Evolutionary conservation across 2,797 vertebrate species (phyloP), one percentile per base, ranked within the genome.

Genomic region (Acanthurus leucopareius): DNA sequence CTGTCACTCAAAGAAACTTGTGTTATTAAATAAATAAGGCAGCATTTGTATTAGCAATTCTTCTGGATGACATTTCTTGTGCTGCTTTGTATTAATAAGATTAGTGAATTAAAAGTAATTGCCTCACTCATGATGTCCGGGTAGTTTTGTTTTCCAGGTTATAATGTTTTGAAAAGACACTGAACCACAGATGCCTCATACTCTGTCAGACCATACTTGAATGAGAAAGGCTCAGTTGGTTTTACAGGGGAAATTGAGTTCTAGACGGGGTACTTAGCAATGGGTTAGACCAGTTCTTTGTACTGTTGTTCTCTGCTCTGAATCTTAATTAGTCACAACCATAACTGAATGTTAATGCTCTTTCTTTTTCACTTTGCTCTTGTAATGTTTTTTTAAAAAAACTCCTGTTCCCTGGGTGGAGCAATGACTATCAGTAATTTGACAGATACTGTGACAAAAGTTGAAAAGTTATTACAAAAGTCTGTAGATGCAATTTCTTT

Each of bases 261-360:
- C 20, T 28, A 13, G 47, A 14, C 4, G 2, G 19, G 40, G 40
- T 10, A 45, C 58, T 79, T n/a, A 58, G 48, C 49, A 49, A 44
- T 68, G 48, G 20, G 60, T 54, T 53, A 4, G 17, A 77, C 20
- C 22, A 60, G 57, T 67, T 83, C 48, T 83, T 78, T 85, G 58
- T 71, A 19, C 15, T 0, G 3, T 53, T 64, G 59, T 7, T 73
- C 19, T 73, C n/a, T 64, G 61, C 40, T 70, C 38, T 67, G 69
- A 75, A 82, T 78, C 20, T 48, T 52, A 70, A 73, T 69, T 10
- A 65, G 54, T 40, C 17, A 28, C 48, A 58, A 51, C 40, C 38
- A 67, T 54, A 11, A 40, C 28, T 62, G 44, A 77, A 79, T 84
- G 32, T 59, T 59, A 42, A 67, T 52, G 40, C 10, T 56, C 17